Evolutionary conservation across 2,113 vertebrate genomes (phyloP).

Genomic region (Vidua chalybeata): DNA sequence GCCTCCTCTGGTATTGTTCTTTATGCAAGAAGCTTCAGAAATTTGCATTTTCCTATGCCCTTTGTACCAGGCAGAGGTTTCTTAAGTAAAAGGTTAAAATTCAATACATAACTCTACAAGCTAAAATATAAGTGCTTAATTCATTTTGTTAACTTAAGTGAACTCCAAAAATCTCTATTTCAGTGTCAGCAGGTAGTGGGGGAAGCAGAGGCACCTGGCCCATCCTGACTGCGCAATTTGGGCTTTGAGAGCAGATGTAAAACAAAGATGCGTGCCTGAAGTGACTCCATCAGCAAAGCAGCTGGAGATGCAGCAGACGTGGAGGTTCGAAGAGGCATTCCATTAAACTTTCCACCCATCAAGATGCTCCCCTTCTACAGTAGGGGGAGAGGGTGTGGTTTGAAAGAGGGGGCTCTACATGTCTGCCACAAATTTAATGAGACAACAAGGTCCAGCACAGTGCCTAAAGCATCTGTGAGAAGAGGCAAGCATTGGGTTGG

Average conservation of each 20-base stretch:
- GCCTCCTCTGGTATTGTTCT: no score
- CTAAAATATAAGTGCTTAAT: no score
- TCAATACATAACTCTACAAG: no score
- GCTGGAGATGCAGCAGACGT: background rate
- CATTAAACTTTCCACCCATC: background rate
- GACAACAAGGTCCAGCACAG: background rate
- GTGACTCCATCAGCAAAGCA: background rate
- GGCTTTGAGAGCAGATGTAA: background rate
- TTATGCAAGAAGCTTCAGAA: no score
- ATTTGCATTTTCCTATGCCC: no score
- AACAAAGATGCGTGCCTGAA: background rate
- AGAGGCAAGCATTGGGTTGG: accelerated
- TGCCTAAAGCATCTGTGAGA: background rate
- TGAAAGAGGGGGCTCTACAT: background rate
- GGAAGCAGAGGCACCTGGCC: background rate
- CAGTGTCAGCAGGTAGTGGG: background rate
- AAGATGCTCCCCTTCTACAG: background rate
- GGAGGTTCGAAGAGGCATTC: background rate
- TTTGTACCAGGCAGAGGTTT: no score
- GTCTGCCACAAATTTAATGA: background rate
- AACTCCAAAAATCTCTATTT: no score
- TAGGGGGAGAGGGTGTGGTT: background rate
- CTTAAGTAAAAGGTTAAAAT: no score
- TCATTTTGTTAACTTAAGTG: no score
- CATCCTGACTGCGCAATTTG: background rate